A percentile compares a stretch with the other conserved stretches of the same genome.
These are phyloP conservation scores for Napeogenes sylphis DNA, from an alignment of 2,888 invertebrate species.

Conservation along the genomic window DNA sequence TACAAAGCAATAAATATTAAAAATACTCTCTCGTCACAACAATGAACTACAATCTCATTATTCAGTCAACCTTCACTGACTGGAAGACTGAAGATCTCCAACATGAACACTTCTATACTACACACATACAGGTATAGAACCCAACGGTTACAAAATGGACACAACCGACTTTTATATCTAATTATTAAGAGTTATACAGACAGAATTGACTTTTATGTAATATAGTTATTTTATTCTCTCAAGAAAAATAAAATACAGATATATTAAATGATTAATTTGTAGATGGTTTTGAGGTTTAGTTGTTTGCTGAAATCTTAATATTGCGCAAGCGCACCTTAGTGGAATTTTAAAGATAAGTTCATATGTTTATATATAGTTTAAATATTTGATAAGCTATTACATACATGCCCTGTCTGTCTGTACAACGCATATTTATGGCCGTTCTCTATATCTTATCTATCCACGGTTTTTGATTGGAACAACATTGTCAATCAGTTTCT, in stretches of 20 bases:
- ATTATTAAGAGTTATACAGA: not conserved
- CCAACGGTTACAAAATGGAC: constrained; percentile 28
- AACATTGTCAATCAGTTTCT: too few relatives aligned
- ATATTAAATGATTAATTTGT: too few relatives aligned
- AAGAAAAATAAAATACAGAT: too few relatives aligned
- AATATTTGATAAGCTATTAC: not conserved
- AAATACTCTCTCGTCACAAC: not conserved
- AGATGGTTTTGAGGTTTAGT: too few relatives aligned
- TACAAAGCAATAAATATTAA: not conserved
- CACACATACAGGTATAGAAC: constrained; percentile 16
- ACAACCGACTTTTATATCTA: constrained; percentile 28
- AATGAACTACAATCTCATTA: not conserved
- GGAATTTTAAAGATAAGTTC: too few relatives aligned
- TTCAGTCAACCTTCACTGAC: constrained; percentile 62
- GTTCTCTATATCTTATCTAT: too few relatives aligned
- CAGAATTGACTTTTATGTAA: not conserved
- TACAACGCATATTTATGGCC: not conserved
- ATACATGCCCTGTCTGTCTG: not conserved
- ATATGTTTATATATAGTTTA: not conserved
- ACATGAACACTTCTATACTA: constrained; percentile 16
- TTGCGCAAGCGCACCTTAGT: too few relatives aligned
- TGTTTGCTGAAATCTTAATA: too few relatives aligned
- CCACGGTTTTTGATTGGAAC: too few relatives aligned
- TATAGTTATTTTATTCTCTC: not conserved
- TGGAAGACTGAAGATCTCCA: constrained; percentile 66